Percentiles rank a stretch among this genome's conserved stretches.
Conservation (phyloP, 2,888 invertebrate species). For the Agelastica alni region DNA sequence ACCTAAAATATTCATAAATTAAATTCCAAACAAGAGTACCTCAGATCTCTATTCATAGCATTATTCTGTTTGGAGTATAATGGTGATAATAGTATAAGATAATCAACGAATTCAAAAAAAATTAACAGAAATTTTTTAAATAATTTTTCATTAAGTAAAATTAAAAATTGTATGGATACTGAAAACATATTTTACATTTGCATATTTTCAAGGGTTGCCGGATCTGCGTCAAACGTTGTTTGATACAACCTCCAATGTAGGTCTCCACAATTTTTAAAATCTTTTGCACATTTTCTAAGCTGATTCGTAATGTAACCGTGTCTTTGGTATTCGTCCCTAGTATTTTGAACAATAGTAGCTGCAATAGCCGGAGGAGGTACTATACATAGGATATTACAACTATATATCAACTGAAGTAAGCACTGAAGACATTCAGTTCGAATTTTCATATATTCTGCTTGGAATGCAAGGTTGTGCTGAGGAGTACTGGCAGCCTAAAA, state of each 20-base stretch:
- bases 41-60: too few species aligned
- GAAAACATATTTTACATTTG: constrained; percentile 71
- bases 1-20: too few species aligned
- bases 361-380: constrained; percentile 94
- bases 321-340: constrained; percentile 76
- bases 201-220: constrained; percentile 73
- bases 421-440: constrained; percentile 76
- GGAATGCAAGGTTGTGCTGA: constrained; percentile 68
- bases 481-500: constrained; percentile 70
- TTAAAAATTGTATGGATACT: too few species aligned
- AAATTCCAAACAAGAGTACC: too few species aligned
- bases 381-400: constrained; percentile 78
- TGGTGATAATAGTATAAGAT: too few species aligned
- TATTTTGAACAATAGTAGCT: constrained; percentile 75
- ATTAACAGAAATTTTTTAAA: too few species aligned
- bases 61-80: too few species aligned
- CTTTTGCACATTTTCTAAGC: constrained; percentile 74
- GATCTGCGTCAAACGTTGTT: constrained; percentile 85
- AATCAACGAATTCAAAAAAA: too few species aligned
- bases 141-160: too few species aligned
- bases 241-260: constrained; percentile 78
- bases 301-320: constrained; percentile 81
- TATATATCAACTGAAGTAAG: constrained; percentile 66
- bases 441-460: constrained; percentile 75
- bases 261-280: constrained; percentile 73